Percentiles rank a stretch among this genome's conserved stretches.
These are phyloP conservation scores for Geophilus truncorum DNA, from an alignment of 2,888 invertebrate species.

Conservation along the genomic window DNA sequence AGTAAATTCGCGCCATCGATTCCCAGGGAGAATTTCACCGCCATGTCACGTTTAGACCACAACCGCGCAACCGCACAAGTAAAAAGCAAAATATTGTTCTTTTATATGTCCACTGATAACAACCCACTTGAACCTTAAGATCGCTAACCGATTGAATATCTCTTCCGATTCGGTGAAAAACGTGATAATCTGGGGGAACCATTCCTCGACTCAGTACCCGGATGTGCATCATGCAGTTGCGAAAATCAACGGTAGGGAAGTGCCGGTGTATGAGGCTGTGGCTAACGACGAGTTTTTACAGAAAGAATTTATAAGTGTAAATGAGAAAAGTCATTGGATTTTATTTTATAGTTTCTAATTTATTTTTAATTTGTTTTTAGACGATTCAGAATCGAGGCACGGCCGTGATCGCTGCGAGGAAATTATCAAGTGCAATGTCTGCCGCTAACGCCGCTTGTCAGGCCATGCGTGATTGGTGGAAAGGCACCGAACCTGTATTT, in stretches of 20 bases:
- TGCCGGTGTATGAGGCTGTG: constrained; percentile 64
- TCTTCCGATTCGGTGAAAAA: constrained; percentile 72
- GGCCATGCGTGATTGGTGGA: constrained; percentile 96
- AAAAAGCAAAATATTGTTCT: no score
- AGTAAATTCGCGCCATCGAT: constrained; percentile 94
- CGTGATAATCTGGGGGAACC: constrained; percentile 99
- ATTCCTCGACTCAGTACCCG: constrained; percentile 97
- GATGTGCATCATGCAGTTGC: constrained; percentile 71
- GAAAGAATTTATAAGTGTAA: constrained; percentile 67
- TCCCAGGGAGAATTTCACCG: constrained; percentile 91
- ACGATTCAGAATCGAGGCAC: constrained; percentile 96
- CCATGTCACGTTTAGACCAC: constrained; percentile 97
- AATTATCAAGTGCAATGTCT: constrained; percentile 97
- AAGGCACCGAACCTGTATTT: constrained; percentile 61
- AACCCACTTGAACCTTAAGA: constrained; percentile 43
- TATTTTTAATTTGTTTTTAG: constrained; percentile 46
- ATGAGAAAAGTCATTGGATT: no score
- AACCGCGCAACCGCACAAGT: constrained; percentile 89
- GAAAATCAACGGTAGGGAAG: constrained; percentile 55
- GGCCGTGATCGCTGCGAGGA: constrained; percentile 92
- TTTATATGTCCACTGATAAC: no score
- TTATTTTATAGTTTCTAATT: no score
- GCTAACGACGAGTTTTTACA: constrained; percentile 78
- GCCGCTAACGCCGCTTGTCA: constrained; percentile 98
- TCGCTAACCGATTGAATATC: constrained; percentile 50